Conservation (phyloP, 2,888 invertebrate genomes). For the Phania funesta region DNA sequence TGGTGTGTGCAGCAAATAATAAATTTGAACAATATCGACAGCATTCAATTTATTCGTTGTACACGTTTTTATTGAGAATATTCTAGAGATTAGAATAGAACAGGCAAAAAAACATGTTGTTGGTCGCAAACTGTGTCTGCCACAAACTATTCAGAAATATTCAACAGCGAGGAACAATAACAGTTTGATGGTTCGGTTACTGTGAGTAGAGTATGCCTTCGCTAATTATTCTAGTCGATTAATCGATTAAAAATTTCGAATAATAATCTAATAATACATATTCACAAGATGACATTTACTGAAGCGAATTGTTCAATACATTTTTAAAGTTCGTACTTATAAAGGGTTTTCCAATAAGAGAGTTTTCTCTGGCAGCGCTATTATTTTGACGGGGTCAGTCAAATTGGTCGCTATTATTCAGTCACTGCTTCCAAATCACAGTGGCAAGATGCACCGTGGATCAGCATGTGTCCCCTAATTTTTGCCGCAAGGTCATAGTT, state of each 20-base stretch:
- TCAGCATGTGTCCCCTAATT: no score
- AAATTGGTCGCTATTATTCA: no score
- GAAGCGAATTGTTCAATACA: no score
- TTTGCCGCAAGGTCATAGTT: no score
- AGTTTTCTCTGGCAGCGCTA: no score
- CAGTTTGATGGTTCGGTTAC: neutral
- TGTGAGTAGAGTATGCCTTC: neutral
- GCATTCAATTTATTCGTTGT: conserved; percentile 41
- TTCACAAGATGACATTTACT: no score
- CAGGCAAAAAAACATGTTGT: neutral
- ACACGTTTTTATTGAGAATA: conserved; percentile 38
- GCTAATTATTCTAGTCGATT: neutral
- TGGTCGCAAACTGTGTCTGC: neutral
- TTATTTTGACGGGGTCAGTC: no score
- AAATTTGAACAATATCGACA: conserved; percentile 34
- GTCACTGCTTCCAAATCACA: no score
- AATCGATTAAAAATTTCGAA: neutral
- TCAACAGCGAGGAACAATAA: conserved; percentile 17
- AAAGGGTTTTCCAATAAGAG: no score
- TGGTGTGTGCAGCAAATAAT: conserved; percentile 23
- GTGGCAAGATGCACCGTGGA: no score
- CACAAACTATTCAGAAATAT: conserved; percentile 8
- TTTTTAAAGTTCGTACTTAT: no score
- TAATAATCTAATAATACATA: no score
- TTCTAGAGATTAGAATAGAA: conserved; percentile 30